These are phyloP conservation scores for Symphodus melops DNA, from an alignment of 2,113 vertebrate genomes.

Conservation along the genomic window DNA sequence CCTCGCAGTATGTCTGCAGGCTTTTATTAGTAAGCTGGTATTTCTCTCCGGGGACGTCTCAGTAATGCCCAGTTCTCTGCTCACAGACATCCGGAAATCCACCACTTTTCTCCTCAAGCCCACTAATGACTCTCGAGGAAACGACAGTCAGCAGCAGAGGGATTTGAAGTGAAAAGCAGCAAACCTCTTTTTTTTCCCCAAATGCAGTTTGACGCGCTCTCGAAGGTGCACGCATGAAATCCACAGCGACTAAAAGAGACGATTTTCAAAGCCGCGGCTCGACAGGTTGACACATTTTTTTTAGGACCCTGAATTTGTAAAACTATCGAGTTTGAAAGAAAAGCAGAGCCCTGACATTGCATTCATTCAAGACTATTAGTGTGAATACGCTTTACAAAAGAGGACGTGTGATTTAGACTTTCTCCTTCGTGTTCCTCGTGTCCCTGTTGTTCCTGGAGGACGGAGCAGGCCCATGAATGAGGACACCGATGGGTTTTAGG, in stretches of 20 bases:
- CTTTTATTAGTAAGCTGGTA: constrained; percentile 53
- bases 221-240: neutral
- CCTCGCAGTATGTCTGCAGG: constrained; percentile 20
- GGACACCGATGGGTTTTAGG: too few species aligned
- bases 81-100: constrained; percentile 65
- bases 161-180: constrained; percentile 46
- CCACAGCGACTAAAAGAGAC: neutral
- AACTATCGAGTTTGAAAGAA: neutral
- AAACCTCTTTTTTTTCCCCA: constrained; percentile 46
- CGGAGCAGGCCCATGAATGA: too few species aligned
- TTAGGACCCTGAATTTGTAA: neutral
- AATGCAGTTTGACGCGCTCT: constrained; percentile 24
- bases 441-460: too few species aligned
- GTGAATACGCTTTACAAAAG: too few species aligned
- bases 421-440: too few species aligned
- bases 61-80: constrained; percentile 44
- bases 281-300: neutral
- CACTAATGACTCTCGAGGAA: constrained; percentile 70
- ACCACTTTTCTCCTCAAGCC: constrained; percentile 50
- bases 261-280: neutral
- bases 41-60: constrained; percentile 42
- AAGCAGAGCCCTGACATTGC: neutral
- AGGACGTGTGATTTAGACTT: too few species aligned
- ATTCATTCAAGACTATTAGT: too few species aligned
- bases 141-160: constrained; percentile 59